Base-by-base conservation (phyloP, 1,140 invertebrate species). In the Periplaneta americana region DNA sequence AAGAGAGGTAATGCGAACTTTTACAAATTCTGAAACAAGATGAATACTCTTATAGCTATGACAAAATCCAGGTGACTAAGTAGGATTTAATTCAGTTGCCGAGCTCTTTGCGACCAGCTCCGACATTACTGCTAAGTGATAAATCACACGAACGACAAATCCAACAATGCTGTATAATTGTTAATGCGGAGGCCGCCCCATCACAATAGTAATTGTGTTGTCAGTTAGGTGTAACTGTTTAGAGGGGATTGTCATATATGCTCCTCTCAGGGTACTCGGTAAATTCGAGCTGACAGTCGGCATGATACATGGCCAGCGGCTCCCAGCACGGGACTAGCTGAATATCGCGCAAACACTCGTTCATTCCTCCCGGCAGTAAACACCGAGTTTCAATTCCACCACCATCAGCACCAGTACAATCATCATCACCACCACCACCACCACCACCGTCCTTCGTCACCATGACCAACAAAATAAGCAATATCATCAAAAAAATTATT, bases 161-260 rank as follows among this genome's bases (percentile, higher is more conserved):
- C 34, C 57, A 66, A 66, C 57, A 66, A 66, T 66, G n/a, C 15
- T 17, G n/a, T 66, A 28, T 66, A 66, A 66, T 66, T 66, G 57
- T 17, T 66, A 66, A 66, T 66, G 57, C 57, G 15, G n/a, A 66
- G 57, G 17, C 57, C 34, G 32, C 32, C 32, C 28, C 75, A 75
- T 18, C 75, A 75, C 75, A 75, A 75, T 75, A n/a, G 75, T 75
- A 75, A 75, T 75, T 75, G 75, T 75, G 34, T 75, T 75, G 8
- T 75, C 75, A 75, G 75, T 75, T n/a, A 2, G 17, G 8, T 33
- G 75, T n/a, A 75, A 15, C 75, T 34, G 75, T n/a, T 75, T n/a
- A 18, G 34, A 75, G 75, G 18, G 75, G 75, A 75, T 13, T 48
- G 39, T 15, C 39, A 48, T 48, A 48, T 48, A 48, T 48, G 15